Base-by-base conservation (phyloP, 2,888 invertebrate species). In the Lymantria monacha region DNA sequence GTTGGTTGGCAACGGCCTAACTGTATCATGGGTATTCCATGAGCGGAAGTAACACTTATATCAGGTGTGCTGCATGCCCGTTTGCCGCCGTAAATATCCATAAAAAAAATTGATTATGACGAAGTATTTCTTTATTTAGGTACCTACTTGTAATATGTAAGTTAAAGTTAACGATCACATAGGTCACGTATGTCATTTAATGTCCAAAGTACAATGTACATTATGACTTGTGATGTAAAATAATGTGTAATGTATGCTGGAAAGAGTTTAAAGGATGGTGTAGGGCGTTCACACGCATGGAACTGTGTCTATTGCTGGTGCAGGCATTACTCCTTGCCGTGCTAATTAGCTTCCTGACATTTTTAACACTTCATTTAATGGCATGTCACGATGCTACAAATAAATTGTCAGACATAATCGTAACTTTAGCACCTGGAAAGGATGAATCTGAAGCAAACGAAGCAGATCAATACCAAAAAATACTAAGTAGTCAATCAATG, bases 211-310 rank as follows among this genome's bases (percentile, higher is more conserved):
- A 42, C 44, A 42, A 13, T 30, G 42, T 12, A 31, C 44, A 44
- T 47, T 45, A 64, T 72, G 61, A 55, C 45, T 55, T 56, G 53
- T 46, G 49, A 55, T 51, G 48, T 53, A 51, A 69, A 70, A 81
- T 68, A 74, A 87, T 87, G 85, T 79, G 82, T 70, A 66, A 76
- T 73, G 77, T 61, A 49, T 85, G 74, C 63, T 83, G 80, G 56
- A 77, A 68, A 54, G 80, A 85, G 63, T 74, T 83, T 45, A 76
- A 63, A 51, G 82, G 82, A 46, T 90, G 90, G 90, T 79, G 79
- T 66, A 74, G 70, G 59, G 79, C 90, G 1, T 90, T 89, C 65
- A 90, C 89, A 2, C 70, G 59, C 48, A 74, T 72, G 0, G 90
- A 90, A 59, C 53, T 63, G 3, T 50, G 72, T 1, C 70, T 89